Percentiles rank a stretch among this genome's conserved stretches.
phyloP scores from a whole-genome alignment of 2,888 invertebrate species.

The Xylocampa areola region DNA sequence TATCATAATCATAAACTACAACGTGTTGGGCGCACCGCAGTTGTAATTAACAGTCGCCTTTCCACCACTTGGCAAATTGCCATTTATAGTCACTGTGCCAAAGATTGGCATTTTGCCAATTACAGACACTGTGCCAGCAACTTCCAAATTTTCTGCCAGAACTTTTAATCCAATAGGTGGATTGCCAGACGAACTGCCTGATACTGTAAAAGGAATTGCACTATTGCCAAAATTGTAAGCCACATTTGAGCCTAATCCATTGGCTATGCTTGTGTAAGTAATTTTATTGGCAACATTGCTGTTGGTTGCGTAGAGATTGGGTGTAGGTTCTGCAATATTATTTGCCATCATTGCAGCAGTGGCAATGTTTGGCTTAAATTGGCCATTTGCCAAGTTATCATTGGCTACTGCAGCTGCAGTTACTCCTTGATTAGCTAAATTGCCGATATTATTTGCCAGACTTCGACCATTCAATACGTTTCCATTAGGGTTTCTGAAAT shows the following conservation, averaged over 20 bases:
- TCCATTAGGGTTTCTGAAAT: background rate
- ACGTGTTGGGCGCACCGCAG: conserved; percentile 8
- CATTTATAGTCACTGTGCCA: conserved; percentile 71
- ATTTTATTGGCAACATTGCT: conserved; percentile 6
- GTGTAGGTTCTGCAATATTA: background rate
- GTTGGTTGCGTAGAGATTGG: background rate
- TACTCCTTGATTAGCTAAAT: conserved; percentile 15
- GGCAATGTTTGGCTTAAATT: conserved; percentile 7
- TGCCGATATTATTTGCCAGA: conserved; percentile 8
- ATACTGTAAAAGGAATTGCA: conserved; percentile 22
- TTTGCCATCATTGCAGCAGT: background rate
- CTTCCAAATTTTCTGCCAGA: conserved; percentile 72
- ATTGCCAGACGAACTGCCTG: conserved; percentile 7
- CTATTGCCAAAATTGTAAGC: conserved; percentile 36
- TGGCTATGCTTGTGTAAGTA: background rate
- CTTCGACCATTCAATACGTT: conserved; percentile 1
- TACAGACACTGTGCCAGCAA: conserved; percentile 72
- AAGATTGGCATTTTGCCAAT: conserved; percentile 75
- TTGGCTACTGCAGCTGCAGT: background rate
- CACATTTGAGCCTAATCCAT: background rate
- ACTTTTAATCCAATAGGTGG: conserved; percentile 69
- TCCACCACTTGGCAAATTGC: conserved; percentile 73
- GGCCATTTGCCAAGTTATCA: conserved; percentile 9
- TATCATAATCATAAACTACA: conserved; percentile 4
- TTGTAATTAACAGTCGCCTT: conserved; percentile 67